phyloP scores from a whole-genome alignment of 2,113 vertebrate genomes.

The Camelus dromedarius region DNA sequence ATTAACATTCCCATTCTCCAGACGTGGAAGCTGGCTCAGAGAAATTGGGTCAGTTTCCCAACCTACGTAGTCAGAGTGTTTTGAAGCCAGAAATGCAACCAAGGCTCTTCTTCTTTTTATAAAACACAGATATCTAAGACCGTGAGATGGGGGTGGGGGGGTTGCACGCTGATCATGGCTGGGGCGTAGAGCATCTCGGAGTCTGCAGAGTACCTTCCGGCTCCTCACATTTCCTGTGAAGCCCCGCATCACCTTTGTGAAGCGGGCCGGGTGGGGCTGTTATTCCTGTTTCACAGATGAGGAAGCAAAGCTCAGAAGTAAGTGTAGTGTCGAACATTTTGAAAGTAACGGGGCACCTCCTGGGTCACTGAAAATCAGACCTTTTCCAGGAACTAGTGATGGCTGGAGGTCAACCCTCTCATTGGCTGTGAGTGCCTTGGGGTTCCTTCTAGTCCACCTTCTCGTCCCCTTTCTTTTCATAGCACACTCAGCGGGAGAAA shows the following conservation, averaged over 20 bases:
- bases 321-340: neutral
- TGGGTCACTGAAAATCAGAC: neutral
- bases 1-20: neutral
- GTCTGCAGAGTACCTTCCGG: rapidly evolving
- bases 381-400: neutral
- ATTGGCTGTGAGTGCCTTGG: neutral
- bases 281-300: neutral
- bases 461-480: constrained; percentile 50
- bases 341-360: neutral
- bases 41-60: neutral
- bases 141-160: rapidly evolving
- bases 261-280: rapidly evolving
- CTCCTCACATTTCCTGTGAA: neutral
- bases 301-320: neutral
- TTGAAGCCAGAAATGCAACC: neutral
- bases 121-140: neutral
- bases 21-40: neutral
- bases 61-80: neutral
- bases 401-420: neutral
- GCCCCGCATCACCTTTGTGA: rapidly evolving
- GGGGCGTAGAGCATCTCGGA: neutral
- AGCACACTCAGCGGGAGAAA: constrained; percentile 54
- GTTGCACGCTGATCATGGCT: rapidly evolving
- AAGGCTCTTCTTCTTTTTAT: neutral
- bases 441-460: neutral